Evolutionary conservation across 2,888 invertebrate species (phyloP).

Genomic region (Sthenelais limicola): DNA sequence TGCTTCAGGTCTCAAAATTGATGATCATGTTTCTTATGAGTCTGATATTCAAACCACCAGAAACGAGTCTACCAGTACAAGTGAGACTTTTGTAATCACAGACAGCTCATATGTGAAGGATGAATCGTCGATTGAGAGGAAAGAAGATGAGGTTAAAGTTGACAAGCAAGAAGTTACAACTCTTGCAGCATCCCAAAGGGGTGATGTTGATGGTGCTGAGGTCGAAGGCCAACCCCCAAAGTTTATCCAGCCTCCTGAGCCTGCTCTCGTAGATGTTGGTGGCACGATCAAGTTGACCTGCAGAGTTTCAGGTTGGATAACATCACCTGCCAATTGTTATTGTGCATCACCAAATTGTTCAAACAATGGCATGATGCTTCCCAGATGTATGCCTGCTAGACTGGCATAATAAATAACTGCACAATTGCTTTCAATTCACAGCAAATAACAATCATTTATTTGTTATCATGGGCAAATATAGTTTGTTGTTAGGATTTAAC

Average conservation of each 20-base stretch:
- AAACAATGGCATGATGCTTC: too few species aligned
- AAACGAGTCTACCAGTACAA: not conserved
- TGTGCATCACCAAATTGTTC: too few species aligned
- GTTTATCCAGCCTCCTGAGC: constrained; percentile 30
- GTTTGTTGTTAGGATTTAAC: too few species aligned
- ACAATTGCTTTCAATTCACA: too few species aligned
- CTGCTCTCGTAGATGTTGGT: constrained; percentile 3
- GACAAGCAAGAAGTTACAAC: not conserved
- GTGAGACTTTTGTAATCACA: not conserved
- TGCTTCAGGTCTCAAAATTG: too few species aligned
- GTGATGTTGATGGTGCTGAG: not conserved
- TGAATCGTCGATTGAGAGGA: not conserved
- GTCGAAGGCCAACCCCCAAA: not conserved
- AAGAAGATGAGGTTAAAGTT: not conserved
- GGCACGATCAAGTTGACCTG: constrained; percentile 19
- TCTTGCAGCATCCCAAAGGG: not conserved
- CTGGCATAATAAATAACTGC: too few species aligned
- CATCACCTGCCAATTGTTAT: too few species aligned
- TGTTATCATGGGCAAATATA: too few species aligned
- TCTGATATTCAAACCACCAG: not conserved
- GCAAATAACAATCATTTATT: too few species aligned
- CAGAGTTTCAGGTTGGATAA: constrained; percentile 24
- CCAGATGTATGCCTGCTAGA: too few species aligned
- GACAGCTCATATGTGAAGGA: not conserved
- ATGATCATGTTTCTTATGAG: too few species aligned